phyloP scores from a whole-genome alignment of 2,888 invertebrate genomes.

The Malacosoma neustria region DNA sequence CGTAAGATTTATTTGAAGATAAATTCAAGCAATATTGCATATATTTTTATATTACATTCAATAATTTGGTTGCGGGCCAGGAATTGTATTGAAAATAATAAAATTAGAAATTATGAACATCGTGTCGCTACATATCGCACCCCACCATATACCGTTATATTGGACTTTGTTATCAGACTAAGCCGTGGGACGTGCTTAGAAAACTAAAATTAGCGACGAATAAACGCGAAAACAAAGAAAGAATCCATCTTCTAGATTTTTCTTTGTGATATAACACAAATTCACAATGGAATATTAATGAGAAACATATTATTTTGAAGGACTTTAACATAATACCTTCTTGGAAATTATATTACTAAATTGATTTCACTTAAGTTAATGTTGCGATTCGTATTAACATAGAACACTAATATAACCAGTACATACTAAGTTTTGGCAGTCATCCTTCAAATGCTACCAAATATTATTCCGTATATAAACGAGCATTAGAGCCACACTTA shows the following conservation, averaged over 20 bases:
- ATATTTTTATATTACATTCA: too few relatives aligned
- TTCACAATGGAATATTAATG: not conserved
- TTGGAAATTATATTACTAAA: not conserved
- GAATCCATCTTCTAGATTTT: slow-evolving; percentile 8
- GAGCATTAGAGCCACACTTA: too few relatives aligned
- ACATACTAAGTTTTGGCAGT: too few relatives aligned
- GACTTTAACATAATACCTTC: not conserved
- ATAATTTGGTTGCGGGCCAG: too few relatives aligned
- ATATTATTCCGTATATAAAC: too few relatives aligned
- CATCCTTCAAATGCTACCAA: too few relatives aligned
- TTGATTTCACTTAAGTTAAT: not conserved
- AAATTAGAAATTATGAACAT: too few relatives aligned
- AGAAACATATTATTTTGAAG: not conserved
- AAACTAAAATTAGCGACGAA: slow-evolving; percentile 22
- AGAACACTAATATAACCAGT: too few relatives aligned
- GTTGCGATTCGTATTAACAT: not conserved
- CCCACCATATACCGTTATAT: slow-evolving; percentile 18
- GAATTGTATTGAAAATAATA: too few relatives aligned
- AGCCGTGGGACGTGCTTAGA: slow-evolving; percentile 27
- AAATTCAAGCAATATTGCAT: too few relatives aligned
- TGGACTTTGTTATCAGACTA: slow-evolving; percentile 30
- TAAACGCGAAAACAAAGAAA: slow-evolving; percentile 16
- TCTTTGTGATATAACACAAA: slow-evolving; percentile 9
- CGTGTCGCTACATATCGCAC: slow-evolving; percentile 14
- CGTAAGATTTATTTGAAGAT: too few relatives aligned